Percentiles rank a stretch among this genome's conserved stretches.
phyloP scores from a whole-genome alignment of 1,140 invertebrate species.

The Caenorhabditis remanei region DNA sequence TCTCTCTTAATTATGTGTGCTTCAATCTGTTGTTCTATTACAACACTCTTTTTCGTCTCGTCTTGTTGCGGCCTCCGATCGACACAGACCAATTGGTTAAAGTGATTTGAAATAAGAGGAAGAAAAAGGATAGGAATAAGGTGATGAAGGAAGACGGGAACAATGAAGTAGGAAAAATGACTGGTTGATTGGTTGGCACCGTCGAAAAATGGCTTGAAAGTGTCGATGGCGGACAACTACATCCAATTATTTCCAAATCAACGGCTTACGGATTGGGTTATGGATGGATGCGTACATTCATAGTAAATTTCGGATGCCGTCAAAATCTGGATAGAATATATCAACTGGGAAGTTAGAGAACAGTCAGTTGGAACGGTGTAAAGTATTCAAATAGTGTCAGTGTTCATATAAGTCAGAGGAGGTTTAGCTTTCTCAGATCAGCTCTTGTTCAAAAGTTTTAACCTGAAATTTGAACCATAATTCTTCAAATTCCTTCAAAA shows the following conservation, averaged over 20 bases:
- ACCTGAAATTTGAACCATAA: too few species aligned
- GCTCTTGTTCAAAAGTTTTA: too few species aligned
- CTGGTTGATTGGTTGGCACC: slow-evolving; percentile 38
- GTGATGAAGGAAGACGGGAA: not conserved
- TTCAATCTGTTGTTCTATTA: slow-evolving; percentile 52
- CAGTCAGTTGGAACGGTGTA: too few species aligned
- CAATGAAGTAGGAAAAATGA: slow-evolving; percentile 11
- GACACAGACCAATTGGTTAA: slow-evolving; percentile 38
- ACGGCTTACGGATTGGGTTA: slow-evolving; percentile 54
- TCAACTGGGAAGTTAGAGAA: not conserved
- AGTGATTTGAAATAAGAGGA: not conserved
- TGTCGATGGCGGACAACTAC: slow-evolving; percentile 39
- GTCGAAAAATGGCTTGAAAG: slow-evolving; percentile 33
- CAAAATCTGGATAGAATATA: slow-evolving; percentile 30
- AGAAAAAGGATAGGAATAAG: not conserved
- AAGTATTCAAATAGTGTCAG: too few species aligned
- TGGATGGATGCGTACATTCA: slow-evolving; percentile 31
- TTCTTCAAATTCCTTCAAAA: not conserved
- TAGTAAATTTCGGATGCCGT: slow-evolving; percentile 3
- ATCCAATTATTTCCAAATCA: slow-evolving; percentile 53
- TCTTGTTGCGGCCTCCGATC: not conserved
- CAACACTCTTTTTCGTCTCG: slow-evolving; percentile 33
- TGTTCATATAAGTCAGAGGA: too few species aligned
- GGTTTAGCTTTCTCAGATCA: too few species aligned
- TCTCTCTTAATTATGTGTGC: slow-evolving; percentile 42